Conservation (phyloP, 2,113 vertebrate genomes). For the Mus musculus region DNA sequence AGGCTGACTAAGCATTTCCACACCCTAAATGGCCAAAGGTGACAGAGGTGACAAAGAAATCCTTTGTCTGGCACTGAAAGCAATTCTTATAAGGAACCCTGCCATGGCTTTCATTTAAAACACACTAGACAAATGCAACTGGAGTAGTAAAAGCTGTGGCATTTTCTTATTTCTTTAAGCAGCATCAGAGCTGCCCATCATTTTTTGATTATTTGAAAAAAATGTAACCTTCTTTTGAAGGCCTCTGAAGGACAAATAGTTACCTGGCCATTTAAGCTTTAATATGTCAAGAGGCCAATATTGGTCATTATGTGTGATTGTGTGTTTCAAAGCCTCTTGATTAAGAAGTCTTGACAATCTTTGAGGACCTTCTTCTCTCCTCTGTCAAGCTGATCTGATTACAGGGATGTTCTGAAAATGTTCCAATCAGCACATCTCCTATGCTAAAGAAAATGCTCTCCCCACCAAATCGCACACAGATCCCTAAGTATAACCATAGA, state of each 20-base stretch:
- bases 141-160: neutral
- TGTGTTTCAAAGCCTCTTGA: slow-evolving; percentile 7
- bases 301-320: neutral
- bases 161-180: neutral
- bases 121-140: neutral
- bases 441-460: neutral
- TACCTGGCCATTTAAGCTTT: neutral
- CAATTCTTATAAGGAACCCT: neutral
- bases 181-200: neutral
- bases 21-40: neutral
- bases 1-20: neutral
- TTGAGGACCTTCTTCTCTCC: neutral
- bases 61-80: neutral
- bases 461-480: neutral
- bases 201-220: neutral
- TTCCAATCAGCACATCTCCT: neutral
- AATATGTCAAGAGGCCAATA: neutral
- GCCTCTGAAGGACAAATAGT: neutral
- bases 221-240: slow-evolving; percentile 27
- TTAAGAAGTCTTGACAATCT: slow-evolving; percentile 11
- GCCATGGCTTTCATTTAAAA: neutral
- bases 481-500: neutral
- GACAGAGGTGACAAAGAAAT: slow-evolving; percentile 7
- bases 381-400: neutral
- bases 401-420: neutral